Conservation (phyloP, 1,140 invertebrate species). For the Magallana angulata region DNA sequence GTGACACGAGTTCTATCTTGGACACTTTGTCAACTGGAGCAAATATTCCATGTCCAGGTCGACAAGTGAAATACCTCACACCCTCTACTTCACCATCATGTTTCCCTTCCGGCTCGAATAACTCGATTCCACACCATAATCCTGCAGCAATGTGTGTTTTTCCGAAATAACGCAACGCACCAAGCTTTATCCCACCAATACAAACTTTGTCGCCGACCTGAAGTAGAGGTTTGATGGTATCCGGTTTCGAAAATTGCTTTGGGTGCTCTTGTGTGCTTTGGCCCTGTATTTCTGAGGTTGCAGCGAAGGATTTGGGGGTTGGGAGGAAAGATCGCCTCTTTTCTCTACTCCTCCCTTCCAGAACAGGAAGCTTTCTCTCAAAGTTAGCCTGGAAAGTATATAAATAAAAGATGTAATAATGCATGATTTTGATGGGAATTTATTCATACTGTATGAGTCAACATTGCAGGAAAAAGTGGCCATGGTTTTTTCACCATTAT, state of each 20-base stretch:
- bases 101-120: conserved; percentile 76
- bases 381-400: conserved; percentile 60
- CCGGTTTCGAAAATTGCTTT: conserved; percentile 6
- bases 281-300: not conserved
- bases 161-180: conserved; percentile 71
- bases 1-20: conserved; percentile 33
- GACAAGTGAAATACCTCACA: conserved; percentile 77
- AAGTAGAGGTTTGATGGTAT: not conserved
- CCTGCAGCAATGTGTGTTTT: conserved; percentile 74
- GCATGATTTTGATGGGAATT: not conserved
- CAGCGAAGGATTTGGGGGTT: conserved; percentile 56
- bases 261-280: conserved; percentile 39
- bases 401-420: not conserved
- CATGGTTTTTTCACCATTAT: not conserved
- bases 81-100: conserved; percentile 78
- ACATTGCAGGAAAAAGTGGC: not conserved
- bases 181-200: conserved; percentile 72
- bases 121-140: conserved; percentile 77
- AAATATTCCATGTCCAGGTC: conserved; percentile 76
- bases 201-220: conserved; percentile 65
- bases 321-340: conserved; percentile 69
- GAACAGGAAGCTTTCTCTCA: conserved; percentile 59
- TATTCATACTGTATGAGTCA: not conserved
- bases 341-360: conserved; percentile 51
- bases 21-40: conserved; percentile 76